A percentile compares a stretch with the other conserved stretches of the same genome.
phyloP scores from a whole-genome alignment of 1,140 invertebrate species.

The Bilobella aurantiaca region DNA sequence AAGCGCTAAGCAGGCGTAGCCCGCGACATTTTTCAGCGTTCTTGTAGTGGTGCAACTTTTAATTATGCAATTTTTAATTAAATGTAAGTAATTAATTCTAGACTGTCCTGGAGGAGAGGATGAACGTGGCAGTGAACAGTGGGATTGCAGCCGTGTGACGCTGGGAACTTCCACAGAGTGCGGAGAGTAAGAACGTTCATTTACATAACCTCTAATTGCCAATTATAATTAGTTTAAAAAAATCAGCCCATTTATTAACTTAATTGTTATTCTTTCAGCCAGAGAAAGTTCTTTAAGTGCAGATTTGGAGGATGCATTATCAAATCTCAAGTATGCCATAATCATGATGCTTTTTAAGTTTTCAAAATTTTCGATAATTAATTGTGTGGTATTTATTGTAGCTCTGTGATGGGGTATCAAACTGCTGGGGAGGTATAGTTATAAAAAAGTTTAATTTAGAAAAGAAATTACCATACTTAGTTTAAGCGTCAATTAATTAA shows the following conservation, averaged over 20 bases:
- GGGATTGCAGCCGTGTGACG: slow-evolving; percentile 6
- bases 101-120: slow-evolving; percentile 30
- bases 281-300: slow-evolving; percentile 4
- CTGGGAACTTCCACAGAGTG: neutral
- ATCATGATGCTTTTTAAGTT: slow-evolving; percentile 1
- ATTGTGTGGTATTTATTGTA: neutral
- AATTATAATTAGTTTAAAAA: neutral
- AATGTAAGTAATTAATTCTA: neutral
- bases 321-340: neutral
- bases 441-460: neutral
- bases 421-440: slow-evolving; percentile 23
- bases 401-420: neutral
- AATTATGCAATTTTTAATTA: neutral
- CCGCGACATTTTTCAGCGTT: no score
- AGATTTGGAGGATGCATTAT: slow-evolving; percentile 20
- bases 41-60: neutral
- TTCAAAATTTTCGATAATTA: neutral
- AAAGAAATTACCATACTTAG: neutral
- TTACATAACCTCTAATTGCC: neutral
- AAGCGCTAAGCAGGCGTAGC: no score
- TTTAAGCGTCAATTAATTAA: neutral
- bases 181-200: neutral
- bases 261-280: neutral
- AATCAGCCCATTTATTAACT: neutral
- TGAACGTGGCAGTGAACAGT: slow-evolving; percentile 12